Conservation (phyloP, 2,888 invertebrate genomes). For the Drosophila macrospina region DNA sequence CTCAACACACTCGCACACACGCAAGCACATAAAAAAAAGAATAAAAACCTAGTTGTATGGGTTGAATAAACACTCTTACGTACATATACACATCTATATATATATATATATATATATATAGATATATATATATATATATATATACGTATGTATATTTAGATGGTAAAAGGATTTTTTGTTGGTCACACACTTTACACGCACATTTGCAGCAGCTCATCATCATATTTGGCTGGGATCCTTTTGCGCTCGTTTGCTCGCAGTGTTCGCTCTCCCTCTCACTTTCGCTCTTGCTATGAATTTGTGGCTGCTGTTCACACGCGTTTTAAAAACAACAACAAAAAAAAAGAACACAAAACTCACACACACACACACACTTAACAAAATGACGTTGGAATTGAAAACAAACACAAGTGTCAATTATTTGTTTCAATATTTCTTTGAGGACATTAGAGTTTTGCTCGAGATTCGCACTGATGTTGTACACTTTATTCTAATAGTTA, state of each 20-base stretch:
- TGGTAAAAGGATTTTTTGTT: slow-evolving; percentile 12
- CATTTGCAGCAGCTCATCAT: slow-evolving; percentile 46
- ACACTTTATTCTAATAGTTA: slow-evolving; percentile 29
- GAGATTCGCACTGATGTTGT: slow-evolving; percentile 28
- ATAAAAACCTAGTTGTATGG: slow-evolving; percentile 8
- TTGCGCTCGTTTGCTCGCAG: slow-evolving; percentile 15
- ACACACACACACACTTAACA: slow-evolving; percentile 22
- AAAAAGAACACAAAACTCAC: slow-evolving; percentile 19
- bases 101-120: slow-evolving; percentile 1
- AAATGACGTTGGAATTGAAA: slow-evolving; percentile 28
- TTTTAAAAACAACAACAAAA: slow-evolving; percentile 49
- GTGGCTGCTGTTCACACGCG: slow-evolving; percentile 38
- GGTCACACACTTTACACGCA: slow-evolving; percentile 46
- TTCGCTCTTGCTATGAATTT: slow-evolving; percentile 1
- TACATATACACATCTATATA: slow-evolving; percentile 10
- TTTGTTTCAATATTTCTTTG: slow-evolving; percentile 10
- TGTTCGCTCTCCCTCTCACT: neutral
- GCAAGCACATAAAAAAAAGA: slow-evolving; percentile 3
- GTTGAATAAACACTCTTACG: slow-evolving; percentile 7
- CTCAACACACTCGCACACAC: slow-evolving; percentile 15
- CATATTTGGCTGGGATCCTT: slow-evolving; percentile 38
- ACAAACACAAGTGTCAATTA: slow-evolving; percentile 42
- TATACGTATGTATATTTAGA: slow-evolving; percentile 21
- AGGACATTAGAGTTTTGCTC: slow-evolving; percentile 37
- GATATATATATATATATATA: neutral